These are phyloP conservation scores for Cheilosia vulpina DNA, from an alignment of 2,888 invertebrate species.

Conservation along the genomic window DNA sequence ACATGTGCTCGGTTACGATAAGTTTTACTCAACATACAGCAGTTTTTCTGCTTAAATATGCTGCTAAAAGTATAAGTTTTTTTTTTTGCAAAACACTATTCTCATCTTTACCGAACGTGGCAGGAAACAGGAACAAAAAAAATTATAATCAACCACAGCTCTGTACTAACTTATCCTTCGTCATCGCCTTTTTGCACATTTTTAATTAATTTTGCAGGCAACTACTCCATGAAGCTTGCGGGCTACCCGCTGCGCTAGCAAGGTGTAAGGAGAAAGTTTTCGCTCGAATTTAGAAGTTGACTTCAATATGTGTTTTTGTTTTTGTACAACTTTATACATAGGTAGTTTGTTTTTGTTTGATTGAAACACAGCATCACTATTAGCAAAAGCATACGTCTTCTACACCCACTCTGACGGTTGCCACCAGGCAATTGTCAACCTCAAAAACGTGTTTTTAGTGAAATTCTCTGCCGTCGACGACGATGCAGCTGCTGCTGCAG, in stretches of 20 bases:
- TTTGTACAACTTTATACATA: not conserved
- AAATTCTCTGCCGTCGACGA: not conserved
- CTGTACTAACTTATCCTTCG: not conserved
- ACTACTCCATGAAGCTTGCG: not conserved
- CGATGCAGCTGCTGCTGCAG: not conserved
- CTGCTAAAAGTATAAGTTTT: not conserved
- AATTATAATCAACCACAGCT: not conserved
- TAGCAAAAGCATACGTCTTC: not conserved
- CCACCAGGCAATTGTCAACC: constrained; percentile 6
- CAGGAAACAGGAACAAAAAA: not conserved
- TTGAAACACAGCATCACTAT: constrained; percentile 1
- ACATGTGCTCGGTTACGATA: not conserved
- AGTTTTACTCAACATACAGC: not conserved
- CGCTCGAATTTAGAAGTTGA: not conserved
- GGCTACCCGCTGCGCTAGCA: not conserved
- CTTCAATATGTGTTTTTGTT: not conserved
- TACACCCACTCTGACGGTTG: not conserved
- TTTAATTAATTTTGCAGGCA: not conserved
- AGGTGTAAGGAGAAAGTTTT: not conserved
- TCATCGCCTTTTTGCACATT: not conserved
- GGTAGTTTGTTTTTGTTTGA: not conserved
- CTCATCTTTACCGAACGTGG: not conserved
- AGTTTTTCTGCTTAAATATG: no score
- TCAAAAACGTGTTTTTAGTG: constrained; percentile 3
- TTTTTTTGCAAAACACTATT: not conserved